These are phyloP conservation scores for Origma solitaria DNA, from an alignment of 2,113 vertebrate species.

Conservation along the genomic window DNA sequence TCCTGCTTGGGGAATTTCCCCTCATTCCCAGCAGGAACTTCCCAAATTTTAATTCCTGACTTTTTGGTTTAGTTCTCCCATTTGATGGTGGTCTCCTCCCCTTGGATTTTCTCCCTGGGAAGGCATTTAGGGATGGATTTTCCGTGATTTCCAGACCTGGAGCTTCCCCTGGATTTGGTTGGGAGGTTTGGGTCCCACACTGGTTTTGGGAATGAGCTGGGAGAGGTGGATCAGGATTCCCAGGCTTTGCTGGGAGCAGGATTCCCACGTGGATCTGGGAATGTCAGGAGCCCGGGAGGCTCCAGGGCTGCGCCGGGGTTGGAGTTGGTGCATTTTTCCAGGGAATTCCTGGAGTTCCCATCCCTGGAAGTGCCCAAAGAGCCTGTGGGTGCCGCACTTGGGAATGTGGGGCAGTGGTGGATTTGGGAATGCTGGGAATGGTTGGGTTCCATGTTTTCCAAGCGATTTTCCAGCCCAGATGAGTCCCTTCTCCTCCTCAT, in stretches of 20 bases:
- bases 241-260: not conserved
- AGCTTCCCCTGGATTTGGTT: too few relatives aligned
- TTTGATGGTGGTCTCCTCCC: not conserved
- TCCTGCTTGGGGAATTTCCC: not conserved
- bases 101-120: not conserved
- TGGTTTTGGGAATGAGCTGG: not conserved
- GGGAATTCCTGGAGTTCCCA: not conserved
- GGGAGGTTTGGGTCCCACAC: not conserved
- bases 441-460: fast-evolving
- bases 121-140: not conserved
- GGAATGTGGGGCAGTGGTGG: not conserved
- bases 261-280: not conserved
- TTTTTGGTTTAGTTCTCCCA: not conserved
- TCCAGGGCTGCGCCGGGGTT: not conserved
- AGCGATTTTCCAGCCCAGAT: not conserved
- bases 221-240: not conserved
- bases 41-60: not conserved
- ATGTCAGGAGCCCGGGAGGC: fast-evolving
- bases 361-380: not conserved
- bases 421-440: not conserved
- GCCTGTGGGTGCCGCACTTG: not conserved
- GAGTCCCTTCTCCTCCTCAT: too few relatives aligned
- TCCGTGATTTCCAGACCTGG: not conserved
- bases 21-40: not conserved
- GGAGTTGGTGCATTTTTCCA: not conserved